Base-by-base conservation (phyloP, 1,140 invertebrate genomes). In the Campoletis sonorensis region DNA sequence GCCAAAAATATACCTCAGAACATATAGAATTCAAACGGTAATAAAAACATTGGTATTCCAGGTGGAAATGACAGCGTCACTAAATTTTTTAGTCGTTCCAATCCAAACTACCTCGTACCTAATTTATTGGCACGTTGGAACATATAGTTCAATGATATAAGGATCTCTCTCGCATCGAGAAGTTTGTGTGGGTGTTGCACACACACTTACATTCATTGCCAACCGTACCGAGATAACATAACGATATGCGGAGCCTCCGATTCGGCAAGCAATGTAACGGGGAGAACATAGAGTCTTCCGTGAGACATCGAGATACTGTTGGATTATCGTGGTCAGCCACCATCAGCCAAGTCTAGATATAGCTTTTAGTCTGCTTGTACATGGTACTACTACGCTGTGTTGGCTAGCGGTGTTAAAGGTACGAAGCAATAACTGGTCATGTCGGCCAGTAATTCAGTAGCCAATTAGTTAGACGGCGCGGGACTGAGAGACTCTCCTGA, bases 361-460 rank as follows among this genome's bases (percentile, higher is more conserved):
- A 33, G 4, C 30, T n/a, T 23, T 23, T 64, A 54, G 51, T 54
- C 18, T n/a, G n/a, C n/a, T 5, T 70, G n/a, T 64, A 64, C 13
- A 23, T 15, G 26, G n/a, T 23, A 67, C 61, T 23, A 67, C 61
- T 23, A 3, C 7, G 67, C 27, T 13, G 27, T 33, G 67, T 70
- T 70, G 15, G 27, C 73, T 61, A 64, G 73, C 51, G 0, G 49
- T 49, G 51, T 51, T 82, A 84, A 81, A 86, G 85, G 85, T 85
- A 87, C 84, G 85, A 85, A 87, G 87, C 88, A 88, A 88, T 88
- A 88, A 88, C 85, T 88, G 83, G 82, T 86, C 87, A 85, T 89
- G 86, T 89, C 84, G 86, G 82, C 85, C 85, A 86, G 85, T 89
- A 89, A 89, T 89, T 89, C 88, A 89, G 87, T 89, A 89, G 88